Conservation (phyloP, 2,888 invertebrate genomes). For the Agrochola circellaris region DNA sequence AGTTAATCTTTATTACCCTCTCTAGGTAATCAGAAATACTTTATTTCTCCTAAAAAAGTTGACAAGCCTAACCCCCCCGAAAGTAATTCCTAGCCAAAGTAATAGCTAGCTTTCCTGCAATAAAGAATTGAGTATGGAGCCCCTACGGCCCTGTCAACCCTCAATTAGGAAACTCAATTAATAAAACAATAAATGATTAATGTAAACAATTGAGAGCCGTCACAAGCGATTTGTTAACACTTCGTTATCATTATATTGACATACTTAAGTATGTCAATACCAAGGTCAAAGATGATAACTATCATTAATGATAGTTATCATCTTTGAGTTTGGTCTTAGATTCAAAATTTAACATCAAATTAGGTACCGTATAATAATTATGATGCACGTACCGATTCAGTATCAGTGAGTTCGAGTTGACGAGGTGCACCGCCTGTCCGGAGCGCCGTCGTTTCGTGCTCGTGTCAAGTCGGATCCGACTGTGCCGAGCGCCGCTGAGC, state of each 20-base stretch:
- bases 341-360: not conserved
- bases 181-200: not conserved
- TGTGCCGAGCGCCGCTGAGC: not conserved
- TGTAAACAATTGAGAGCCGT: constrained; percentile 8
- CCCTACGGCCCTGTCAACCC: no score
- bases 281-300: no score
- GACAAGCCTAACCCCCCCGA: no score
- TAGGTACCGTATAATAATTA: not conserved
- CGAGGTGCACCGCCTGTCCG: not conserved
- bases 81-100: no score
- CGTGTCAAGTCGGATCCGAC: constrained; percentile 6
- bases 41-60: no score
- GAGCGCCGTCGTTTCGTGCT: not conserved
- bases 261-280: no score
- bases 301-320: not conserved
- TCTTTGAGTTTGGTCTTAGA: not conserved
- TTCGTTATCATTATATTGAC: not conserved
- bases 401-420: not conserved
- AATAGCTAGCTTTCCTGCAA: no score
- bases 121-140: no score
- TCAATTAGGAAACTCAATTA: no score
- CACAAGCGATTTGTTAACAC: not conserved
- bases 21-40: no score
- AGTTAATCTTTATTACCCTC: no score
- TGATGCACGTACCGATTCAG: constrained; percentile 19